A percentile compares a stretch with the other conserved stretches of the same genome.
phyloP scores from a whole-genome alignment of 2,888 invertebrate species.

The Agapostemon virescens region DNA sequence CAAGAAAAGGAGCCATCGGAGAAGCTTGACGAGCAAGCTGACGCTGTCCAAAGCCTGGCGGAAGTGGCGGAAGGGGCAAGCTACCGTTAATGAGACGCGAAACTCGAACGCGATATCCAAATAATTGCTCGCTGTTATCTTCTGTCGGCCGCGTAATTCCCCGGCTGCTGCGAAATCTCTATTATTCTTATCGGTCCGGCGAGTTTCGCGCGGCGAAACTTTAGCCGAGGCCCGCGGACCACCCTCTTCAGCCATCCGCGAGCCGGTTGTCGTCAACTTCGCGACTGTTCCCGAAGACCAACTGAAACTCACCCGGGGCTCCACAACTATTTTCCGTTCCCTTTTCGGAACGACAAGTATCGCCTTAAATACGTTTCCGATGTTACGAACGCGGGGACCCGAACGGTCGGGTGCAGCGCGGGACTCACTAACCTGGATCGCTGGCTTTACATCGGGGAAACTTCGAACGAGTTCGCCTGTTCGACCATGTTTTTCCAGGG shows the following conservation, averaged over 20 bases:
- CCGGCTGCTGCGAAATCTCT: slow-evolving; percentile 26
- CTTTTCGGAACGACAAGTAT: slow-evolving; percentile 17
- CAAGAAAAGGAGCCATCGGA: background rate
- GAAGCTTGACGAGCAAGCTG: slow-evolving; percentile 12
- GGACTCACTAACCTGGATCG: background rate
- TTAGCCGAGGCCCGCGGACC: background rate
- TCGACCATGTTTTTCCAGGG: slow-evolving; percentile 17
- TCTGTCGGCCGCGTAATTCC: slow-evolving; percentile 27
- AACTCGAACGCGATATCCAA: slow-evolving; percentile 20
- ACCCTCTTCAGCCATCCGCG: background rate
- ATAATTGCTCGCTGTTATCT: slow-evolving; percentile 33
- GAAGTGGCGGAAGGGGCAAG: too few relatives aligned
- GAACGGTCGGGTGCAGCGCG: background rate
- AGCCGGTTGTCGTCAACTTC: slow-evolving; percentile 27
- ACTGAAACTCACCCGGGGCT: slow-evolving; percentile 15
- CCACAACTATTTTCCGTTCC: slow-evolving; percentile 28
- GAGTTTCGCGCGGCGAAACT: slow-evolving; percentile 21
- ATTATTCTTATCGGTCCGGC: slow-evolving; percentile 34
- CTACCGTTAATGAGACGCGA: slow-evolving; percentile 6
- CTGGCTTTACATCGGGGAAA: slow-evolving; percentile 10
- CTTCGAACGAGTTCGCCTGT: slow-evolving; percentile 15
- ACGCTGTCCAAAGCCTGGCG: background rate
- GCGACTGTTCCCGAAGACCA: slow-evolving; percentile 22
- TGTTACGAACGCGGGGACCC: background rate
- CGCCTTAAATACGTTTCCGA: slow-evolving; percentile 33